These are phyloP conservation scores for Zonotrichia albicollis DNA, from an alignment of 2,797 vertebrate species.

Conservation along the genomic window DNA sequence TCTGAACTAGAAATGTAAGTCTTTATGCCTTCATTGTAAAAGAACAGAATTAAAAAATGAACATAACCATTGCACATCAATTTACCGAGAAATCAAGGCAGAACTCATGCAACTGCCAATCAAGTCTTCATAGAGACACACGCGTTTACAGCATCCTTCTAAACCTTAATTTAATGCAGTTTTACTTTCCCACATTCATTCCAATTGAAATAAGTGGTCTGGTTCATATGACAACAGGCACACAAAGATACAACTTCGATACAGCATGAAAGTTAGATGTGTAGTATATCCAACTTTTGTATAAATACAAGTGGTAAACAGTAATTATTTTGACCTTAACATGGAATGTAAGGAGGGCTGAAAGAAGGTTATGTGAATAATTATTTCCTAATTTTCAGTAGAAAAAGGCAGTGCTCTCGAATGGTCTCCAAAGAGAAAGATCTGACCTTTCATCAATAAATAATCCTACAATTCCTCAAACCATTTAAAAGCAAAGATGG, in stretches of 20 bases:
- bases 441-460: neutral
- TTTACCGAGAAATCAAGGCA: neutral
- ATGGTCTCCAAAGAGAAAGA: neutral
- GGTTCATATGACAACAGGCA: neutral
- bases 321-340: neutral
- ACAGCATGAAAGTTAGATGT: neutral
- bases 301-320: neutral
- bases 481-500: neutral
- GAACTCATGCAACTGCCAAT: neutral
- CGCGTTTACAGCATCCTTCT: neutral
- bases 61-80: neutral
- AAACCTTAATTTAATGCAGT: neutral
- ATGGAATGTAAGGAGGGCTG: neutral
- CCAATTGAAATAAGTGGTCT: neutral
- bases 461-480: neutral
- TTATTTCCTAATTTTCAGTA: neutral
- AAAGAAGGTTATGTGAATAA: neutral
- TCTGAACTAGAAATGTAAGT: neutral
- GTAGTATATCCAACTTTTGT: neutral
- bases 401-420: neutral
- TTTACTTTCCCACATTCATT: neutral
- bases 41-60: neutral
- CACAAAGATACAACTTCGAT: neutral
- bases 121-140: neutral
- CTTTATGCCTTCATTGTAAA: neutral